Conservation (phyloP, 2,797 vertebrate genomes). For the Poeciliopsis paucimaculata region DNA sequence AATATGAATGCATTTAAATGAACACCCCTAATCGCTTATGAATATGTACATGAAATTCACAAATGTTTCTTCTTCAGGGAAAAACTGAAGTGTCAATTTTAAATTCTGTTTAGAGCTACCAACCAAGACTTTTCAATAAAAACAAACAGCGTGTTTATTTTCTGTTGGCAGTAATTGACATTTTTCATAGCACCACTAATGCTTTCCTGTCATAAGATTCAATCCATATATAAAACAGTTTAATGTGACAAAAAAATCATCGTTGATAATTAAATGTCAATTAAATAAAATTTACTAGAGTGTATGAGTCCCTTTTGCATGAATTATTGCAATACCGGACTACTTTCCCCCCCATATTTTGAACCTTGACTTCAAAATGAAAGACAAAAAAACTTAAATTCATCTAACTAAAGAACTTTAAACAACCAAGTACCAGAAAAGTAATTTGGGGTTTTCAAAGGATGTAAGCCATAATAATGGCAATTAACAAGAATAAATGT, state of each 20-base stretch:
- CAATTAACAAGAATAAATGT: background rate
- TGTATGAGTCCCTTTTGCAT: background rate
- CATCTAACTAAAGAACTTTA: background rate
- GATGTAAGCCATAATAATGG: background rate
- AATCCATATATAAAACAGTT: too few species aligned
- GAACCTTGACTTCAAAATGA: background rate
- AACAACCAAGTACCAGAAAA: background rate
- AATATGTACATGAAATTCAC: background rate
- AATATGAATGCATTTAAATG: slow-evolving; percentile 1
- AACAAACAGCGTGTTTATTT: background rate
- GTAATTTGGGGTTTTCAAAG: background rate
- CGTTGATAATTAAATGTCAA: background rate
- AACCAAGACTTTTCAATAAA: background rate
- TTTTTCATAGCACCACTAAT: background rate
- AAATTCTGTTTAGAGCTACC: background rate
- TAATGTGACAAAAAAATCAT: background rate
- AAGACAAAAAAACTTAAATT: background rate
- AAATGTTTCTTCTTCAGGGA: background rate
- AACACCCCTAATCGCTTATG: background rate
- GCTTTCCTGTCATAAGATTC: background rate
- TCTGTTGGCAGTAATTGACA: background rate
- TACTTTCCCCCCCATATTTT: background rate
- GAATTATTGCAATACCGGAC: background rate
- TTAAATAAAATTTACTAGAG: background rate
- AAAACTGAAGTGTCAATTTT: background rate